A percentile compares a stretch with the other conserved stretches of the same genome.
Conservation (phyloP, 2,797 vertebrate species). For the Galago senegalensis region DNA sequence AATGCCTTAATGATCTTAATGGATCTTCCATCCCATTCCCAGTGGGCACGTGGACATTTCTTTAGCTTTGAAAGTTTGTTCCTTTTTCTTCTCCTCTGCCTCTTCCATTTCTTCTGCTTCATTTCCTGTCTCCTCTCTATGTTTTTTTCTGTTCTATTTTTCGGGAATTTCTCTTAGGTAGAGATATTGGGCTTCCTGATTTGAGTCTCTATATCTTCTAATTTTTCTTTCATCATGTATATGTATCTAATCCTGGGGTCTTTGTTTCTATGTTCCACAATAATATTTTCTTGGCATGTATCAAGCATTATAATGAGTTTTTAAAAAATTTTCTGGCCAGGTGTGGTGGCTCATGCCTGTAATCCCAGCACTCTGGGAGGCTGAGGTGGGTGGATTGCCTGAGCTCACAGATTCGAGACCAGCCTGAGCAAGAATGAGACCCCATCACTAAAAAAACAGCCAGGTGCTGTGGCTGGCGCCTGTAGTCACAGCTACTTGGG, state of each 20-base stretch:
- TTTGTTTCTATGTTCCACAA: neutral
- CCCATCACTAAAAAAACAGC: too few relatives aligned
- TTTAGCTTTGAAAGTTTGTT: neutral
- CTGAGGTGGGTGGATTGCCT: too few relatives aligned
- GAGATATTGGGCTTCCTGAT: neutral
- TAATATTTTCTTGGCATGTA: neutral
- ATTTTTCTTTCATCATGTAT: neutral
- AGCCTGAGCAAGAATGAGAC: too few relatives aligned
- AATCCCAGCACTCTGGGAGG: too few relatives aligned
- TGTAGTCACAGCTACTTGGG: too few relatives aligned
- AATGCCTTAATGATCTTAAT: neutral
- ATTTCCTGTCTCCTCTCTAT: neutral
- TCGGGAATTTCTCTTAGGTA: slow-evolving; percentile 9
- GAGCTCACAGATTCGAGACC: too few relatives aligned
- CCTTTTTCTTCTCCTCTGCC: neutral
- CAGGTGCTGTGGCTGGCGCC: too few relatives aligned
- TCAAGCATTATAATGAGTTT: neutral
- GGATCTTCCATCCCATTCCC: neutral
- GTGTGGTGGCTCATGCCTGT: too few relatives aligned
- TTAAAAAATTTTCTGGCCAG: neutral
- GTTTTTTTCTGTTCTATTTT: neutral
- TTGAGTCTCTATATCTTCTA: neutral
- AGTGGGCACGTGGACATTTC: neutral
- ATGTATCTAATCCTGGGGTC: neutral
- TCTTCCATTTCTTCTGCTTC: neutral